phyloP scores from a whole-genome alignment of 2,888 invertebrate genomes.

The Phasia obesa region DNA sequence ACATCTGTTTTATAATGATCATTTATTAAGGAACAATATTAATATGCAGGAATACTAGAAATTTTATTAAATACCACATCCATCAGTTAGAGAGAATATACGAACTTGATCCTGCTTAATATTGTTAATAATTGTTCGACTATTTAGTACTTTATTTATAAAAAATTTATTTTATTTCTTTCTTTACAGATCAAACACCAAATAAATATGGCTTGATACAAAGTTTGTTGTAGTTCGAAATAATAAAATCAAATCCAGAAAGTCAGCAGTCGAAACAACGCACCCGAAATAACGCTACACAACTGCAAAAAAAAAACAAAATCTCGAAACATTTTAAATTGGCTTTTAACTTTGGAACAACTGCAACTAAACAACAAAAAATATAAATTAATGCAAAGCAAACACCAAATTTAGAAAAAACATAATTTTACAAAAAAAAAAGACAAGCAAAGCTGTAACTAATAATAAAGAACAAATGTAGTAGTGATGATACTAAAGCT shows the following conservation, averaged over 20 bases:
- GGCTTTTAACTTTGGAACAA: constrained; percentile 51
- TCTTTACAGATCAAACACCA: constrained; percentile 48
- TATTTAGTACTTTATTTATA: neutral
- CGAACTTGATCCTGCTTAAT: too few species aligned
- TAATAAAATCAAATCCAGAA: constrained; percentile 12
- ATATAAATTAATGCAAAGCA: constrained; percentile 22
- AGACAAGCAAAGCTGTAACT: constrained; percentile 45
- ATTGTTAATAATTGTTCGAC: too few species aligned
- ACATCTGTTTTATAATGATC: too few species aligned
- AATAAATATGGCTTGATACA: constrained; percentile 61
- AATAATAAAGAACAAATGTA: constrained; percentile 54
- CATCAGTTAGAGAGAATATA: too few species aligned
- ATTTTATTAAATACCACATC: too few species aligned
- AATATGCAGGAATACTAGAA: too few species aligned
- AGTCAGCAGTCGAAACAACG: constrained; percentile 51
- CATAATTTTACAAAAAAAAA: constrained; percentile 35
- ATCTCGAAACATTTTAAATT: constrained; percentile 45
- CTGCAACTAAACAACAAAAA: constrained; percentile 34
- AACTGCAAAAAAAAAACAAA: constrained; percentile 28
- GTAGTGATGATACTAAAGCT: constrained; percentile 63
- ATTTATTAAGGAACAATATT: too few species aligned
- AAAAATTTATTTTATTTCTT: neutral
- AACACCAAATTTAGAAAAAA: constrained; percentile 40
- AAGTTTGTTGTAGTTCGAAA: neutral
- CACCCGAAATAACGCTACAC: constrained; percentile 71